phyloP scores from a whole-genome alignment of 2,888 invertebrate species.

The Spicauda simplicius region DNA sequence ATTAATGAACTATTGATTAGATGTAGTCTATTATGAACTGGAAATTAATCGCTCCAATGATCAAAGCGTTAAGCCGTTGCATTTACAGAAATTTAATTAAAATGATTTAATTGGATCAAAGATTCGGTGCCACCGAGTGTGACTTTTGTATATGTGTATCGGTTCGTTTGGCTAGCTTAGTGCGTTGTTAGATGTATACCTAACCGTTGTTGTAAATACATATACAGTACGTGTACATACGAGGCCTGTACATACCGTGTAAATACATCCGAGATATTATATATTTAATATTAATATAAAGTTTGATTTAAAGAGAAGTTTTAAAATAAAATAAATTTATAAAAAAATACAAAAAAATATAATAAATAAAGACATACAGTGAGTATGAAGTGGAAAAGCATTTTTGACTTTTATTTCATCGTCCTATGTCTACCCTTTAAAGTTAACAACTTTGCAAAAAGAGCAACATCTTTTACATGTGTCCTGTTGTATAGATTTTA shows the following conservation, averaged over 20 bases:
- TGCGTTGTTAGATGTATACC: slow-evolving; percentile 43
- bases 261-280: slow-evolving; percentile 75
- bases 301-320: slow-evolving; percentile 79
- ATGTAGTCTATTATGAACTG: not conserved
- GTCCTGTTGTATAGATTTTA: too few species aligned
- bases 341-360: slow-evolving; percentile 75
- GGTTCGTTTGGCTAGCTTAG: slow-evolving; percentile 49
- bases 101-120: slow-evolving; percentile 10
- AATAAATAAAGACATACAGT: slow-evolving; percentile 79
- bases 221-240: slow-evolving; percentile 65
- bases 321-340: slow-evolving; percentile 73
- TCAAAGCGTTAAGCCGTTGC: slow-evolving; percentile 2
- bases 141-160: slow-evolving; percentile 54
- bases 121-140: slow-evolving; percentile 30
- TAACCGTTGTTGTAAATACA: slow-evolving; percentile 49
- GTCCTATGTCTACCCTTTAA: not conserved
- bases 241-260: slow-evolving; percentile 74
- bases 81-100: slow-evolving; percentile 18
- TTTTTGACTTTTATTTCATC: slow-evolving; percentile 69
- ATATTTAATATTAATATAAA: slow-evolving; percentile 80
- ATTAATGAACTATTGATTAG: not conserved
- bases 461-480: too few species aligned
- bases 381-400: slow-evolving; percentile 80
- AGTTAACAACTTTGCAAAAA: too few species aligned
- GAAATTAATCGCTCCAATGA: not conserved